Percentiles rank a stretch among this genome's conserved stretches.
phyloP scores from a whole-genome alignment of 2,113 vertebrate genomes.

The Gasterosteus aculeatus region DNA sequence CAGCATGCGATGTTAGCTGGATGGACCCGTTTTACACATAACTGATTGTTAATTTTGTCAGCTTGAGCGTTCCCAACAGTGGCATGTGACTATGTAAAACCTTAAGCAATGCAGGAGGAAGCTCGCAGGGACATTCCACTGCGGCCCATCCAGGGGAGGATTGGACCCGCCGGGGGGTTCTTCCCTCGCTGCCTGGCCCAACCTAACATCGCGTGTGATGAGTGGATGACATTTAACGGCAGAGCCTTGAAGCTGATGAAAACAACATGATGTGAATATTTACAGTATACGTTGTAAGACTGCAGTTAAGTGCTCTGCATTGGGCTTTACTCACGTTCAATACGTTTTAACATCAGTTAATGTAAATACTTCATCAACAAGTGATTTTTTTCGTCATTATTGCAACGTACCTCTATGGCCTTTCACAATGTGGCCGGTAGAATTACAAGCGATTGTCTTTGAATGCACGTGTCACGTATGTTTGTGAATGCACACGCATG shows the following conservation, averaged over 20 bases:
- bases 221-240: conserved; percentile 1
- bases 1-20: too few relatives aligned
- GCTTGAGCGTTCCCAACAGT: not conserved
- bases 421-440: not conserved
- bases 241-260: conserved; percentile 2
- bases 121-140: conserved; percentile 62
- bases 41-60: not conserved
- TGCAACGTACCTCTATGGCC: too few relatives aligned
- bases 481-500: not conserved
- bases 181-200: conserved; percentile 23
- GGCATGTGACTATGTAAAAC: not conserved
- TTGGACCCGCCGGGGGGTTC: conserved; percentile 34
- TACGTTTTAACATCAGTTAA: not conserved
- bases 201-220: conserved; percentile 34
- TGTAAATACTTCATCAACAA: not conserved
- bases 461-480: not conserved
- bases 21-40: not conserved
- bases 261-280: conserved; percentile 5
- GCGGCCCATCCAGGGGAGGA: conserved; percentile 49
- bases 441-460: not conserved
- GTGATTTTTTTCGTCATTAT: not conserved
- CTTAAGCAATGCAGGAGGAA: conserved; percentile 31
- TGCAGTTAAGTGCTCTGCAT: not conserved
- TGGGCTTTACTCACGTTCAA: not conserved
- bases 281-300: not conserved